phyloP scores from a whole-genome alignment of 1,140 invertebrate species.

The Venturia canescens region DNA sequence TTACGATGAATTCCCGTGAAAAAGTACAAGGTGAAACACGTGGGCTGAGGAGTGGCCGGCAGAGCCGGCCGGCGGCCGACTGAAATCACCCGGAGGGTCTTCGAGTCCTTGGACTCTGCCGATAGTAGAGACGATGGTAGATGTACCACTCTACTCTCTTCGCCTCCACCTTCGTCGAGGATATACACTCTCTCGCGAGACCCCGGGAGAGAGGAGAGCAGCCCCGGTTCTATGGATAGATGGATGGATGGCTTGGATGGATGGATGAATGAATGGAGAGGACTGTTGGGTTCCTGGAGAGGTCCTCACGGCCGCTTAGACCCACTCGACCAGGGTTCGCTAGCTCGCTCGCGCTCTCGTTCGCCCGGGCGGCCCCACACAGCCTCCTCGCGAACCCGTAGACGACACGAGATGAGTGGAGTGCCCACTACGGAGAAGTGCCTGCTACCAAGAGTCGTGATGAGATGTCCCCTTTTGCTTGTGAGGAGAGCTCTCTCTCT shows the following conservation, averaged over 20 bases:
- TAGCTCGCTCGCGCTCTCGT: slow-evolving; percentile 56
- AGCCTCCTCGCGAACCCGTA: slow-evolving; percentile 64
- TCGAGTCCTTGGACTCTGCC: slow-evolving; percentile 73
- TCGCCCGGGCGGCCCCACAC: slow-evolving; percentile 56
- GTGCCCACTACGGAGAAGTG: slow-evolving; percentile 76
- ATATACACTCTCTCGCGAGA: slow-evolving; percentile 68
- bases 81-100: slow-evolving; percentile 70
- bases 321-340: slow-evolving; percentile 72
- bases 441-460: slow-evolving; percentile 75
- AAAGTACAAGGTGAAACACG: slow-evolving; percentile 4
- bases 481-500: slow-evolving; percentile 67
- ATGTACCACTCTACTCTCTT: slow-evolving; percentile 70
- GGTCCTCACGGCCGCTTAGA: slow-evolving; percentile 77
- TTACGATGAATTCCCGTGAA: slow-evolving; percentile 1
- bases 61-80: slow-evolving; percentile 74
- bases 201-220: slow-evolving; percentile 66
- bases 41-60: slow-evolving; percentile 68
- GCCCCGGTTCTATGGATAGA: slow-evolving; percentile 61
- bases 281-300: slow-evolving; percentile 77
- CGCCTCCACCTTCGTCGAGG: slow-evolving; percentile 73
- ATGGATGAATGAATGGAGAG: slow-evolving; percentile 71
- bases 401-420: slow-evolving; percentile 71
- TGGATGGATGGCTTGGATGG: slow-evolving; percentile 59
- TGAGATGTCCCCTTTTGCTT: slow-evolving; percentile 76
- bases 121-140: slow-evolving; percentile 72